Base-by-base conservation (phyloP, 2,797 vertebrate species). In the Halcyon smyrnensis region DNA sequence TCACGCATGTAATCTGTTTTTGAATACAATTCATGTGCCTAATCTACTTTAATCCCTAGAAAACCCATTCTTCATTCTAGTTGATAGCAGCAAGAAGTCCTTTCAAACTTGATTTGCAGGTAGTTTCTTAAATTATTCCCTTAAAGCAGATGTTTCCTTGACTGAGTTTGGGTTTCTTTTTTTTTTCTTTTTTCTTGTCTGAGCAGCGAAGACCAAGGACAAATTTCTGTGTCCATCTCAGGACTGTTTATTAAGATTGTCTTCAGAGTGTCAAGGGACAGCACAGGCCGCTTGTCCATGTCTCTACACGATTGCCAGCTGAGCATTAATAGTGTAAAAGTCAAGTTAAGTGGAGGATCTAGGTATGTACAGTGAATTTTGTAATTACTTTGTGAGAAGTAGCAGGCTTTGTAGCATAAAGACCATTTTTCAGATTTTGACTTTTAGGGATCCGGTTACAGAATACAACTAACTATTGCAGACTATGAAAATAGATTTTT, bases 191-290 rank as follows among this genome's bases (percentile, higher is more conserved):
- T 71, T 36, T 92, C 89, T 67, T 65, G 15, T 85, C 90, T 15
- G 1, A 77, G 86, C 78, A 98, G 97, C 50, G 95, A 94, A 84
- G 96, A 97, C 70, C 27, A 69, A 32, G 97, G 97, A 86, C 76
- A 65, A 91, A 95, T 96, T 43, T 71, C 95, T 32, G 90, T 97
- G 79, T 97, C 94, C 71, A 76, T 98, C 73, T 97, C 95, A 21
- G 97, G 87, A 56, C 43, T 97, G 45, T 98, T 96, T 77, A 92
- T 97, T 87, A 75, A 83, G 1, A 84, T 96, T 70, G 21, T 90
- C 54, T 48, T 98, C 24, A 7, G 83, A 84, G 59, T 97, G 23
- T 76, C 92, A 70, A 17, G 2, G 39, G 92, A 93, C 16, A 59
- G 75, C 69, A 84, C 76, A 21, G 97, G 97, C 51, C 88, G 16